phyloP scores from a whole-genome alignment of 2,113 vertebrate genomes.

The Chaetorhynchus papuensis region DNA sequence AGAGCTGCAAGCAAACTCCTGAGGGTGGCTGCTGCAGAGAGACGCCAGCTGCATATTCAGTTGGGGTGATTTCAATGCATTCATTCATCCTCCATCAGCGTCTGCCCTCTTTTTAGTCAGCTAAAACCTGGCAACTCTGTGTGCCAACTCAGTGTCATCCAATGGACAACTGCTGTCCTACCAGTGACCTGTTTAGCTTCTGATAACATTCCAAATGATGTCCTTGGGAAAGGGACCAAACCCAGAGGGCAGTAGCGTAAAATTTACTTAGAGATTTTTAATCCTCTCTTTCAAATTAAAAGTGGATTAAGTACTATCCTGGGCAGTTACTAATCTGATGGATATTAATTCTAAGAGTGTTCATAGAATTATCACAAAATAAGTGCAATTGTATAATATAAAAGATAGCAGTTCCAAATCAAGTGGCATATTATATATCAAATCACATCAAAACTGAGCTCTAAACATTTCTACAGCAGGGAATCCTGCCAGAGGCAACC shows the following conservation, averaged over 20 bases:
- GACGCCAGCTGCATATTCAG: not conserved
- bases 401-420: slow-evolving; percentile 47
- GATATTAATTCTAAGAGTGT: not conserved
- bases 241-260: not conserved
- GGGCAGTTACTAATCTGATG: slow-evolving; percentile 38
- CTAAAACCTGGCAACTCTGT: not conserved
- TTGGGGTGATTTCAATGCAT: not conserved
- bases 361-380: slow-evolving; percentile 17
- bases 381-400: slow-evolving; percentile 39
- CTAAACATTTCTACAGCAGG: not conserved
- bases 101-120: not conserved
- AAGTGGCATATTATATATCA: slow-evolving; percentile 4
- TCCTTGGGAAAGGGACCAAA: slow-evolving; percentile 8
- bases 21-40: not conserved
- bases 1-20: not conserved
- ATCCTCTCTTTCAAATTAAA: slow-evolving; percentile 59
- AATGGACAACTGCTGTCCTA: not conserved
- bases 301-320: slow-evolving; percentile 60
- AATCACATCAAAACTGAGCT: not conserved
- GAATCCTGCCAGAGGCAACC: not conserved
- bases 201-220: not conserved
- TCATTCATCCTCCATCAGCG: not conserved
- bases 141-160: not conserved
- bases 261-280: slow-evolving; percentile 8
- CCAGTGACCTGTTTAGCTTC: not conserved